Base-by-base conservation (phyloP, 2,113 vertebrate species). In the Rutilus rutilus region DNA sequence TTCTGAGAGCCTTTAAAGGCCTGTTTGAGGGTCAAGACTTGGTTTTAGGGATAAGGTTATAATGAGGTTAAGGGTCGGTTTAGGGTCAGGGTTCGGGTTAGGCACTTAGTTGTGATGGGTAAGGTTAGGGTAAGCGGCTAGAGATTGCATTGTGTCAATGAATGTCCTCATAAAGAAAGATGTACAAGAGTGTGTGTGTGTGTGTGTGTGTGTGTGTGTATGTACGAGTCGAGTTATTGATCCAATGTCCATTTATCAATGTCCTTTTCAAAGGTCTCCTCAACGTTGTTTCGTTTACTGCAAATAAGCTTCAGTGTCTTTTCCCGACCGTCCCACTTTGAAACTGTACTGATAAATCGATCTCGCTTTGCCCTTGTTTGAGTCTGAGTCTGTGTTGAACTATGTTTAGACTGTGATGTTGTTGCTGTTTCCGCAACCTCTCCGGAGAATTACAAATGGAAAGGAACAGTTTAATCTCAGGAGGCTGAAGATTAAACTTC, bases 341-440 rank as follows among this genome's bases (percentile, higher is more conserved):
- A 54, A 77, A 11, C 25, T 76, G 54, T 62, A 27, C 6, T 0
- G 36, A 80, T 80, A 36, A 79, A 62, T 79, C 57, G 17, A 12
- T 80, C n/a, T 47, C 17, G 11, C 54, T 78, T 33, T 59, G 76
- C 78, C 57, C 57, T 79, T 39, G 78, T 62, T 80, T 80, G 14
- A 62, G 36, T 30, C 27, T 30, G 27, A 2, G 27, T 30, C 27
- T 30, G 27, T 30, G 27, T 30, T 30, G 27, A 30, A 30, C 27
- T 30, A 30, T 30, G 36, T 64, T 80, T 80, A 64, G 78, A 64
- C 50, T 57, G 27, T 36, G 50, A 15, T 77, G 25, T 14, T 36
- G 27, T 25, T 74, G 77, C 33, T 57, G 23, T 25, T 21, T 64
- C 39, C 5, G 39, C 57, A 64, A 27, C 12, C 36, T 19, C 78